Evolutionary conservation across 2,797 vertebrate species (phyloP), one percentile per base, ranked within the genome.

Genomic region (Acestrorhynchus altus): DNA sequence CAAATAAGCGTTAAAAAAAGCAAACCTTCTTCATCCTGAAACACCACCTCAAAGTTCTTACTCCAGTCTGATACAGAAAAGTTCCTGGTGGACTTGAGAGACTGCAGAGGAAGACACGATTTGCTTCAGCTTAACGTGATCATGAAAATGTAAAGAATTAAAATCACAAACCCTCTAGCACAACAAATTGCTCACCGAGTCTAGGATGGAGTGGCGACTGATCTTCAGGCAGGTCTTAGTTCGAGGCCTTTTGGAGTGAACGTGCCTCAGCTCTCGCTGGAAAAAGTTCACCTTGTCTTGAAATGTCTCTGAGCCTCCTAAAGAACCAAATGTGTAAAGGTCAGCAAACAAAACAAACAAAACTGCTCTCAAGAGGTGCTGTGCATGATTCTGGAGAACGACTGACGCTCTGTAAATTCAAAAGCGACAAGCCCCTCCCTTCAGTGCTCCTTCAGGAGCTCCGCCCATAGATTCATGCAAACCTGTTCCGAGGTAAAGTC

Each of bases 221-320:
- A 99, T 95, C 89, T 98, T 98, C 88, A 99, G 92, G 10, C 96
- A 96, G 77, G 97, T 97, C 90, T 98, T 99, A 0, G 96, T 97
- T 81, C 97, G 97, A 89, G 96, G 97, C 84, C 93, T 96, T 89
- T 98, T 99, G 84, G 96, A 94, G 76, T 99, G 97, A 74, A 99
- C 94, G 78, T 98, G 95, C 74, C 97, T 94, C 44, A 99, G 95
- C 89, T 99, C 97, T 78, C 96, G 92, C 81, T 99, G 98, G 89
- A 99, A 99, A 88, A 99, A 99, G 92, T 93, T 95, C 83, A 99
- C 97, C 87, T 99, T 99, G 88, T 99, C 98, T 89, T 99, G 98
- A 90, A 99, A 99, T 1, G 97, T 99, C 92, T 99, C 98, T 0
- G 98, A 99, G 87, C 98, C 98, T 78, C 98, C 98, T 99, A 28